A percentile compares a stretch with the other conserved stretches of the same genome.
Evolutionary conservation across 2,888 invertebrate genomes (phyloP).

Genomic region (Charanyca ferruginea): DNA sequence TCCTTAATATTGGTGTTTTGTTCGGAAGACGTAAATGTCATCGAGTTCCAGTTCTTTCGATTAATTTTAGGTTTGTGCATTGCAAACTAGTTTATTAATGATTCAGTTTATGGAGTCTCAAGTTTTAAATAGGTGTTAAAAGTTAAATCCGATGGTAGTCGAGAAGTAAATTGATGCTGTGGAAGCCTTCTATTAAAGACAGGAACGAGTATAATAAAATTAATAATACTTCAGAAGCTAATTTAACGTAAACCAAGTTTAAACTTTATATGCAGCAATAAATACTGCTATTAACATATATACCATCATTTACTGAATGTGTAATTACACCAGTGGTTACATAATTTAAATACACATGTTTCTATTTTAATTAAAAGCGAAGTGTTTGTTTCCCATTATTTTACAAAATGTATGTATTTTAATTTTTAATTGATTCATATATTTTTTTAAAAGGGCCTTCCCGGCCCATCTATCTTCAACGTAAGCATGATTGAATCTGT

Average conservation of each 20-base stretch:
- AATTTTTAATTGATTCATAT: too few species aligned
- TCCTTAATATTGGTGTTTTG: constrained; percentile 42
- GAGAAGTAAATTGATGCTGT: not conserved
- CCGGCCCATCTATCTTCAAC: too few species aligned
- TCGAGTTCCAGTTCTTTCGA: constrained; percentile 8
- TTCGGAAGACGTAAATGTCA: constrained; percentile 40
- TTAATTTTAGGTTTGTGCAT: not conserved
- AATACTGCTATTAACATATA: constrained; percentile 29
- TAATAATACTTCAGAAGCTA: not conserved
- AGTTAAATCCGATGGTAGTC: not conserved
- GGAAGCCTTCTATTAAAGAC: not conserved
- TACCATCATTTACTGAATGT: constrained; percentile 25
- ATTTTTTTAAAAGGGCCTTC: too few species aligned
- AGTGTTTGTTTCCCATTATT: not conserved
- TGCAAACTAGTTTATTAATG: constrained; percentile 20
- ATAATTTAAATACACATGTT: constrained; percentile 15
- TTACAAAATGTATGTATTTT: too few species aligned
- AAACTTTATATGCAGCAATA: constrained; percentile 6
- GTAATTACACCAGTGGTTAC: constrained; percentile 15
- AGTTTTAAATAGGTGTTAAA: constrained; percentile 4
- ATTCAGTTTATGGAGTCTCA: not conserved
- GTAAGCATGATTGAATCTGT: too few species aligned
- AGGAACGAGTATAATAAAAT: not conserved
- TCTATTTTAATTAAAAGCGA: constrained; percentile 11
- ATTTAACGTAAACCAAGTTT: not conserved